Conservation (phyloP, 2,888 invertebrate genomes). For the Aleiodes alternator region DNA sequence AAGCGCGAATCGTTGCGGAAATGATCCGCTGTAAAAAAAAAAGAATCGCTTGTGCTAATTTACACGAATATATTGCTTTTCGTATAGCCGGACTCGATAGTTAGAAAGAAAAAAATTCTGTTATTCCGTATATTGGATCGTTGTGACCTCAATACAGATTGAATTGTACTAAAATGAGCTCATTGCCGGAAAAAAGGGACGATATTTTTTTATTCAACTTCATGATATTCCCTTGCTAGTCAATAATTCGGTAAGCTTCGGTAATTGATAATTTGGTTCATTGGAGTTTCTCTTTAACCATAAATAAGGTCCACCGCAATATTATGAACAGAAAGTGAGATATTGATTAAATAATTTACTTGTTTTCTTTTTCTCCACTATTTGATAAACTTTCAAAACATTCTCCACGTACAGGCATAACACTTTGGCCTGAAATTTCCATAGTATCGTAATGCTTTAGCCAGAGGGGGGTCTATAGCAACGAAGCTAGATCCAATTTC, state of each 20-base stretch:
- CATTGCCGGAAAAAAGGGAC: too few species aligned
- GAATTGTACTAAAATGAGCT: constrained; percentile 14
- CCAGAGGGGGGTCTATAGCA: constrained; percentile 31
- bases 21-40: constrained; percentile 18
- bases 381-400: constrained; percentile 2
- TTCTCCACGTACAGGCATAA: background rate
- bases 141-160: constrained; percentile 29
- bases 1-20: constrained; percentile 32
- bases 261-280: too few species aligned
- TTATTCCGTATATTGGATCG: constrained; percentile 27
- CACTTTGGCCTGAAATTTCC: constrained; percentile 29
- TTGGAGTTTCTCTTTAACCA: too few species aligned
- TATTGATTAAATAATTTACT: background rate
- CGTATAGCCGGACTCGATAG: constrained; percentile 21
- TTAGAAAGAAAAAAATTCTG: constrained; percentile 4
- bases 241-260: too few species aligned
- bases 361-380: background rate
- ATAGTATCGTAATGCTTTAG: constrained; percentile 16
- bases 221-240: too few species aligned
- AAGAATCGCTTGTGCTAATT: constrained; percentile 33
- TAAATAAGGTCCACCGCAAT: too few species aligned
- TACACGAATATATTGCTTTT: constrained; percentile 27
- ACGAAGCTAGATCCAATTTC: constrained; percentile 34
- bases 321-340: too few species aligned
- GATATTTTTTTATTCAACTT: too few species aligned